phyloP scores from a whole-genome alignment of 2,797 vertebrate species.

The Chromis chromis region DNA sequence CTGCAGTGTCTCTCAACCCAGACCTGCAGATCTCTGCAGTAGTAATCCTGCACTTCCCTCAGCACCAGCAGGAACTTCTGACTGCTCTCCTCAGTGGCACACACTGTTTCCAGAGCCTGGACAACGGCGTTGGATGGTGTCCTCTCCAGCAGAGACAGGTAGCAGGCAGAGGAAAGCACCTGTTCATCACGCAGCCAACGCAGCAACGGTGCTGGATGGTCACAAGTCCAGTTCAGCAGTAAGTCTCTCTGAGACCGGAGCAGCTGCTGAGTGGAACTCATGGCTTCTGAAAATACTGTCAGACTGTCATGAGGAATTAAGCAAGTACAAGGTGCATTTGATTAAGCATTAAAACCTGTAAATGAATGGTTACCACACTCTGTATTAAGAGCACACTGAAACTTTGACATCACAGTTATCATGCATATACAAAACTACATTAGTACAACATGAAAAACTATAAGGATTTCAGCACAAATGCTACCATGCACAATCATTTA shows the following conservation, averaged over 20 bases:
- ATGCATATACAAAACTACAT: not conserved
- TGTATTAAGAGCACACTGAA: not conserved
- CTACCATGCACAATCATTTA: not conserved
- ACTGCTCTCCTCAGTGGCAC: conserved; percentile 64
- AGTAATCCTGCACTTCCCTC: conserved; percentile 77
- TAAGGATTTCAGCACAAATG: not conserved
- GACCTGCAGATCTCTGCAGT: conserved; percentile 73
- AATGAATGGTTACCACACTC: not conserved
- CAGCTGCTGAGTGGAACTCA: conserved; percentile 65
- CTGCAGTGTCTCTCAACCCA: conserved; percentile 73
- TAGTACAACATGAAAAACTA: not conserved
- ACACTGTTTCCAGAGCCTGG: conserved; percentile 70
- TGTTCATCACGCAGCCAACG: conserved; percentile 71
- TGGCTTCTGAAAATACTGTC: conserved; percentile 27
- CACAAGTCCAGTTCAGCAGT: conserved; percentile 72
- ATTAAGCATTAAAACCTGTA: too few species aligned
- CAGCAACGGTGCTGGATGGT: conserved; percentile 76
- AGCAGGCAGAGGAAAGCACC: conserved; percentile 64
- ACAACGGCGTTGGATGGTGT: conserved; percentile 68
- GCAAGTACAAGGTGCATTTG: not conserved
- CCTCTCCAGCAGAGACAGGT: conserved; percentile 76
- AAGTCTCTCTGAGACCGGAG: conserved; percentile 66
- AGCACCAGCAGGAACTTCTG: conserved; percentile 75
- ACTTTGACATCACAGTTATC: not conserved
- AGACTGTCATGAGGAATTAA: not conserved